Evolutionary conservation across 2,888 invertebrate species (phyloP).

Genomic region (Apoderus coryli): DNA sequence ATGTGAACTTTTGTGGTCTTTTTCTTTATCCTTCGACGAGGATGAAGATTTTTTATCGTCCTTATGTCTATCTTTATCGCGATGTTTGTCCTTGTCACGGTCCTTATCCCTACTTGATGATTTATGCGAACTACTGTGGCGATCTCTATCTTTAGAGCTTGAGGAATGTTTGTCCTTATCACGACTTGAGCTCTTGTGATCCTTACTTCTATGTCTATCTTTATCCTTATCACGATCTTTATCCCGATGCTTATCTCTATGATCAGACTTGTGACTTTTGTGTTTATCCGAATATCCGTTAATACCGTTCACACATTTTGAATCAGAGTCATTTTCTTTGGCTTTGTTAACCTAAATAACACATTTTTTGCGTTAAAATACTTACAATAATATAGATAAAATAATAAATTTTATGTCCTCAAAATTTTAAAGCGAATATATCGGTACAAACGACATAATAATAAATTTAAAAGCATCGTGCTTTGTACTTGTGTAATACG

Average conservation of each 20-base stretch:
- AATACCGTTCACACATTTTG: slow-evolving; percentile 57
- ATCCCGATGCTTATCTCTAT: slow-evolving; percentile 45
- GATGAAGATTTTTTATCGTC: slow-evolving; percentile 26
- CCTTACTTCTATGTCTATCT: slow-evolving; percentile 26
- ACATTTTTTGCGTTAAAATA: too few relatives aligned
- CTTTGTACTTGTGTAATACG: slow-evolving; percentile 22
- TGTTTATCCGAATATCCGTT: slow-evolving; percentile 53
- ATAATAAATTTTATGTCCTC: too few relatives aligned
- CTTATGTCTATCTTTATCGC: slow-evolving; percentile 25
- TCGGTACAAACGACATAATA: too few relatives aligned
- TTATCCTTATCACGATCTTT: slow-evolving; percentile 33
- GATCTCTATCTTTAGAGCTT: slow-evolving; percentile 43
- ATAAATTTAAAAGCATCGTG: too few relatives aligned
- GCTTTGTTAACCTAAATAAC: slow-evolving; percentile 19
- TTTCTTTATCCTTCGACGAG: slow-evolving; percentile 24
- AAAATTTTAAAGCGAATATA: too few relatives aligned
- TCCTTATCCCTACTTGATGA: slow-evolving; percentile 32
- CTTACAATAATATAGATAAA: too few relatives aligned
- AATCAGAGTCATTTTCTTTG: slow-evolving; percentile 28
- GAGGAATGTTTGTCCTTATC: slow-evolving; percentile 51
- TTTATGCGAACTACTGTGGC: slow-evolving; percentile 27
- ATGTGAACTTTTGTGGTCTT: slow-evolving; percentile 24
- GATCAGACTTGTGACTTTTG: slow-evolving; percentile 42
- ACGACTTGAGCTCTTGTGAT: slow-evolving; percentile 35
- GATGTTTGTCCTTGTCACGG: slow-evolving; percentile 25